phyloP scores from a whole-genome alignment of 2,797 vertebrate genomes.

The Pantherophis vulpinus region DNA sequence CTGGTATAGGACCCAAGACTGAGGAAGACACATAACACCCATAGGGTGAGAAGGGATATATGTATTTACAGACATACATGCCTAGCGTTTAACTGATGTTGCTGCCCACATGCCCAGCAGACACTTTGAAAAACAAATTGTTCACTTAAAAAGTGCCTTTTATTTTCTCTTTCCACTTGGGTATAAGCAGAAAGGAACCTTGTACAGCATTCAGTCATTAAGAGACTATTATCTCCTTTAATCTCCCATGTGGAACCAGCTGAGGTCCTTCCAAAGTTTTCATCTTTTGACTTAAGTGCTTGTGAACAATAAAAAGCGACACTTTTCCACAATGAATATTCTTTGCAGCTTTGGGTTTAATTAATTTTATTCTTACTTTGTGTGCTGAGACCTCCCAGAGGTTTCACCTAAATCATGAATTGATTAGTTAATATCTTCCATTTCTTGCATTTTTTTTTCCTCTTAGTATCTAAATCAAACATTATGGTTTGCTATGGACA shows the following conservation, averaged over 20 bases:
- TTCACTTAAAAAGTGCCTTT: not conserved
- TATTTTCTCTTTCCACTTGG: not conserved
- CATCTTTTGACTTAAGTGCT: constrained; percentile 7
- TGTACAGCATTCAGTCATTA: not conserved
- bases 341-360: constrained; percentile 13
- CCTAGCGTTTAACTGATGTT: not conserved
- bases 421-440: not conserved
- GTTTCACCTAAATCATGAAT: not conserved
- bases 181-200: not conserved
- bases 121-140: not conserved
- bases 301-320: constrained; percentile 12
- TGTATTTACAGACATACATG: not conserved
- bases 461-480: not conserved
- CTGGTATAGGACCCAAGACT: not conserved
- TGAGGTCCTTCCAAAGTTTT: constrained; percentile 7
- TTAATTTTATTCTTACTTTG: constrained; percentile 28
- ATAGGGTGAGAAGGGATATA: not conserved
- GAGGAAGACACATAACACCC: not conserved
- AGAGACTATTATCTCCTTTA: constrained; percentile 7
- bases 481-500: not conserved
- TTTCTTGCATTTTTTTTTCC: not conserved
- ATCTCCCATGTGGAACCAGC: not conserved
- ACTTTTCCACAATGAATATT: constrained; percentile 19
- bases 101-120: not conserved
- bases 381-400: not conserved